Conservation (phyloP, 2,113 vertebrate species). For the Gymnorhina tibicen region DNA sequence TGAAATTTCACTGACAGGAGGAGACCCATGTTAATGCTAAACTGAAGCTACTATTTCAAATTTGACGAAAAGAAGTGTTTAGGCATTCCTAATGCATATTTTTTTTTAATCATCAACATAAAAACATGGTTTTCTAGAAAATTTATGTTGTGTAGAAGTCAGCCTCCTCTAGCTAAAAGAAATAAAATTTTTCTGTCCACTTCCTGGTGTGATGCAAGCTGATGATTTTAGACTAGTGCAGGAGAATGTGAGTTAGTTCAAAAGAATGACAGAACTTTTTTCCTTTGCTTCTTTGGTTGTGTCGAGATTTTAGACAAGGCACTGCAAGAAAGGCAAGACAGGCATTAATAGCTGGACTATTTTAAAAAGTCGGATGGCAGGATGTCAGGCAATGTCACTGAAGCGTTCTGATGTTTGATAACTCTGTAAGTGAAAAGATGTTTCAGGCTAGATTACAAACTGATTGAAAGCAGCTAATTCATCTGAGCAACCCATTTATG, state of each 20-base stretch:
- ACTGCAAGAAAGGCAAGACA: background rate
- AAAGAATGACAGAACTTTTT: background rate
- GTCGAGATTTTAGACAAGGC: background rate
- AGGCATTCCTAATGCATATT: background rate
- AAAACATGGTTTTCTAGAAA: background rate
- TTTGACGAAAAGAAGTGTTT: background rate
- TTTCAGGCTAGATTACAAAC: background rate
- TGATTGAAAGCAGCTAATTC: conserved; percentile 6
- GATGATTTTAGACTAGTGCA: background rate
- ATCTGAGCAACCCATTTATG: background rate
- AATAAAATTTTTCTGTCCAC: background rate
- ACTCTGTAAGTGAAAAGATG: background rate
- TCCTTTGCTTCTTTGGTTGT: background rate
- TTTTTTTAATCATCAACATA: background rate
- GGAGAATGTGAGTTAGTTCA: background rate
- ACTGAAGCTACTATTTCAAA: background rate
- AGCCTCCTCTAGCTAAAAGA: background rate
- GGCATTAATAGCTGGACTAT: background rate
- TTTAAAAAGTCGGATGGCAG: background rate
- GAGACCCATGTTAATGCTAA: background rate
- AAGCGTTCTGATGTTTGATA: background rate
- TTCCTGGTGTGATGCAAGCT: background rate
- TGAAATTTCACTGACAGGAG: background rate
- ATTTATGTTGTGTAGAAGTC: background rate
- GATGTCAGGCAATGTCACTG: background rate